Evolutionary conservation across 2,797 vertebrate species (phyloP).

Genomic region (Micromesistius poutassou): DNA sequence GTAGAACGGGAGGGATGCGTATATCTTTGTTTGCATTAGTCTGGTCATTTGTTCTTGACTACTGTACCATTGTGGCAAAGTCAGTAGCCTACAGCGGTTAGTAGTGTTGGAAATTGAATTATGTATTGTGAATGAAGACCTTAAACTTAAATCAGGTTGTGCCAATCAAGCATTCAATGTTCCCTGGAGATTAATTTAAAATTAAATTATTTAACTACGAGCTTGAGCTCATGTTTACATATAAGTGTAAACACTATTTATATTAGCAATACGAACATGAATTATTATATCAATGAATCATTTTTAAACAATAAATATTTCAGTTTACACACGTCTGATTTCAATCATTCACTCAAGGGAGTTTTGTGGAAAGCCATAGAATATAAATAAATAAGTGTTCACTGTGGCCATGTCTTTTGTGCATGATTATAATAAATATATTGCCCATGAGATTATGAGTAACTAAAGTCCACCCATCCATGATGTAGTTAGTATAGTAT

Average conservation of each 20-base stretch:
- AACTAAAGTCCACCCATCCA: not conserved
- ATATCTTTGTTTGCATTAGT: constrained; percentile 17
- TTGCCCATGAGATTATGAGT: not conserved
- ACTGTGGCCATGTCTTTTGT: not conserved
- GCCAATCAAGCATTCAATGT: constrained; percentile 52
- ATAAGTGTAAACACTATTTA: constrained; percentile 16
- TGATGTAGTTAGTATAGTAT: no score
- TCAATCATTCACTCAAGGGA: constrained; percentile 17
- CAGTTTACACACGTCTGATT: constrained; percentile 39
- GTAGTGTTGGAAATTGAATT: constrained; percentile 43
- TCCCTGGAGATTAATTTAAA: constrained; percentile 50
- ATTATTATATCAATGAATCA: constrained; percentile 52
- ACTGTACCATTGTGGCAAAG: constrained; percentile 28
- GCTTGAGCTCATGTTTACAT: not conserved
- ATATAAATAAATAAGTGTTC: not conserved
- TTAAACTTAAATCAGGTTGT: constrained; percentile 44
- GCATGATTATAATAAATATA: not conserved
- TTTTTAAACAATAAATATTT: constrained; percentile 63
- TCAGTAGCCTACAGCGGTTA: constrained; percentile 46
- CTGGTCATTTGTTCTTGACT: constrained; percentile 26
- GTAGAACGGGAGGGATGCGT: constrained; percentile 22
- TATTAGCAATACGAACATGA: constrained; percentile 24
- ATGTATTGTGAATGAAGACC: constrained; percentile 38
- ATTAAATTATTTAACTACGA: constrained; percentile 23
- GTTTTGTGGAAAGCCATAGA: not conserved